These are phyloP conservation scores for Muscicapa adusta DNA, from an alignment of 2,113 vertebrate species.

Conservation along the genomic window DNA sequence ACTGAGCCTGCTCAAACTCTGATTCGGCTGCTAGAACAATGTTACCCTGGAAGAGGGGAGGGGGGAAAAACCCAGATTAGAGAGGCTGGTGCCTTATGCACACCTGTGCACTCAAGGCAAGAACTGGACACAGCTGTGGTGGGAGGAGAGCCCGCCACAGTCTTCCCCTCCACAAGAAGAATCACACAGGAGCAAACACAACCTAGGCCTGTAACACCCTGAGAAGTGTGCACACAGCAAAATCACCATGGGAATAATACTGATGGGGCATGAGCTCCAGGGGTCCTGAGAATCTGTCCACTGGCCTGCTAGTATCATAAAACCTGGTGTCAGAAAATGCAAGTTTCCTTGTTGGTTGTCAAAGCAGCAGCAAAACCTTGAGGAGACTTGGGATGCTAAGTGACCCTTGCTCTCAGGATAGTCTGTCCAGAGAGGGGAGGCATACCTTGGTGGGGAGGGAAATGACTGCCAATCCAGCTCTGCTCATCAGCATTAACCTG, in stretches of 20 bases:
- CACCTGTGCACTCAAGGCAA: background rate
- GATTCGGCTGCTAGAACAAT: constrained; percentile 91
- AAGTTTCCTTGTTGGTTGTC: background rate
- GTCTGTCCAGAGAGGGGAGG: background rate
- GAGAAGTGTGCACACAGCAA: background rate
- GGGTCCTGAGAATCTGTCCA: background rate
- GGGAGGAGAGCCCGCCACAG: background rate
- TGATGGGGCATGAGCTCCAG: background rate
- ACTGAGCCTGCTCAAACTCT: constrained; percentile 88
- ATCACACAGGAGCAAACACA: accelerated
- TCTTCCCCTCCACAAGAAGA: background rate
- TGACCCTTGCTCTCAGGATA: background rate
- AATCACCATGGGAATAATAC: background rate
- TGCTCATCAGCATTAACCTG: background rate
- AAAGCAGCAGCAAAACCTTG: background rate
- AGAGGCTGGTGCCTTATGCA: background rate
- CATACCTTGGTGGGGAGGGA: background rate
- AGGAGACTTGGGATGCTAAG: background rate
- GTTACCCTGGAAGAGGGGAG: constrained; percentile 78
- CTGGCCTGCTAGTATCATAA: background rate
- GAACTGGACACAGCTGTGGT: background rate
- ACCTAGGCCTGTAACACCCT: background rate
- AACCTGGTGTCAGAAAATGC: background rate
- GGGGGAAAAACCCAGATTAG: background rate
- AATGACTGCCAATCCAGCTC: background rate